Base-by-base conservation (phyloP, 2,888 invertebrate genomes). In the Lissonota sp. region DNA sequence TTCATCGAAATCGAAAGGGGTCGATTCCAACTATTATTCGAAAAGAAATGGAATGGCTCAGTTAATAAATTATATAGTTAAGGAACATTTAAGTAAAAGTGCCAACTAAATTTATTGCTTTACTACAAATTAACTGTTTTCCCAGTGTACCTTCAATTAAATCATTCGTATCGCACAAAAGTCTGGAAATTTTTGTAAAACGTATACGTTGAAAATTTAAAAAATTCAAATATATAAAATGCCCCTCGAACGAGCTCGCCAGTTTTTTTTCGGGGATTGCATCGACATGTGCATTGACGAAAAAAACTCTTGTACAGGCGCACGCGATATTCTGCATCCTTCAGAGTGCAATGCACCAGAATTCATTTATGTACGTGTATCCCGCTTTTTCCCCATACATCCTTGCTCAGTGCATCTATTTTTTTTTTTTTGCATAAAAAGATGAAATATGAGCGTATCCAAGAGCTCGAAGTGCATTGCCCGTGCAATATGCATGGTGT, bases 401-500 rank as follows among this genome's bases (percentile, higher is more conserved):
- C 12, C 46, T 46, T 51, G 12, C n/a, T 12, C 16, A 26, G 26
- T 26, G 16, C 8, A 8, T 26, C 40, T 10, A n/a, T 12, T 42
- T 55, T 55, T 46, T 44, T n/a, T n/a, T 77, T 77, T 64, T 60
- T 66, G 51, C n/a, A 64, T 51, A 69, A 57, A 70, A 69, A 57
- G 10, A 70, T 70, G 71, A 66, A 77, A 71, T 77, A 77, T 64
- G 57, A 63, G 78, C 39, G 64, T 53, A 49, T 44, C 72, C 37
- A 44, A 42, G 42, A 64, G 58, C 55, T 58, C 44, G 60, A 49
- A 66, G 53, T 71, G 60, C 77, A 78, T 64, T 58, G 58, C 42
- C 46, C 46, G 58, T 46, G 69, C 46, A 37, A 44, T 39, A 37
- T 51, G 64, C 51, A 72, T 39, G 39, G 8, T 44, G 14, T 39